Evolutionary conservation across 2,797 vertebrate species (phyloP), one percentile per base, ranked within the genome.

Genomic region (Leptodactylus fallax): DNA sequence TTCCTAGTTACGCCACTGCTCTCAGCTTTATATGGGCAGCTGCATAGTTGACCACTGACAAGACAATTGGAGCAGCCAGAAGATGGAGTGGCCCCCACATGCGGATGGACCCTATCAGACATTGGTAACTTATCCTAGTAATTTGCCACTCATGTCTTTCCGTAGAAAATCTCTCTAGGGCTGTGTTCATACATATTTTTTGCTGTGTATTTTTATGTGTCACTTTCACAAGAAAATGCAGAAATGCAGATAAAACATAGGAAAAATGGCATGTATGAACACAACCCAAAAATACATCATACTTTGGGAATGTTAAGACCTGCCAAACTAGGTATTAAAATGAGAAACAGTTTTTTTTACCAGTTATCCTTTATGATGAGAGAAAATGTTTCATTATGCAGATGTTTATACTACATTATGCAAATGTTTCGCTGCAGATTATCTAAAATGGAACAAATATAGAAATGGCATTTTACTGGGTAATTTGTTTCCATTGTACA

Each of bases 391-490:
- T 51, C 17, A 79, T 79, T 79, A 79, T 79, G 77, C 77, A 79
- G 36, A 79, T 79, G 25, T 79, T 79, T 56, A 79, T 27, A 10
- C 23, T 79, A 58, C 77, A 58, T 79, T 79, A 79, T 79, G 76
- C 76, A 58, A 58, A 79, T 56, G 27, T 36, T 55, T 56, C 9
- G 8, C 51, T 55, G 1, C 8, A 36, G 23, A 58, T 27, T 79
- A 58, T 58, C 3, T 36, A 17, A 58, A 17, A 51, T 36, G 23
- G 55, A 58, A 45, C 25, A 36, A 58, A 51, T 36, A 60, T 36
- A 58, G 55, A 58, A 36, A 79, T 12, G 55, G 14, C 16, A 79
- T 79, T 79, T 79, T 17, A 21, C 25, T 11, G 16, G 16, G 55
- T 79, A 60, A 58, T 79, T 11, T 58, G 14, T 36, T 60, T n/a